phyloP scores from a whole-genome alignment of 1,140 invertebrate species.

The Heliconius hewitsoni region DNA sequence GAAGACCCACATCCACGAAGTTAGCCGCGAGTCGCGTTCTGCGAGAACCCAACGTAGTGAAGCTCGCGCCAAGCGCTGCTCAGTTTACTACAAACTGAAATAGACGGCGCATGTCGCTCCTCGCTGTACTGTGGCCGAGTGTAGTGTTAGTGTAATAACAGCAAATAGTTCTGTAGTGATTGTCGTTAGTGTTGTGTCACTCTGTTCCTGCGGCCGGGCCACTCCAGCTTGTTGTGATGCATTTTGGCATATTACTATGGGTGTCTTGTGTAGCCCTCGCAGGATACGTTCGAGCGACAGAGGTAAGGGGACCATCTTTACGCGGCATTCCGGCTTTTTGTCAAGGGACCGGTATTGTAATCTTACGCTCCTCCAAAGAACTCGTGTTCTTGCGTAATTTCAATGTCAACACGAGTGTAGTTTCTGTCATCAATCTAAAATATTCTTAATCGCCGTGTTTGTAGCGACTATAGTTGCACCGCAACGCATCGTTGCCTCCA shows the following conservation, averaged over 20 bases:
- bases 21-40: conserved; percentile 52
- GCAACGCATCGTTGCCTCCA: conserved; percentile 42
- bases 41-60: conserved; percentile 62
- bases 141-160: conserved; percentile 76
- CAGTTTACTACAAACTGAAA: conserved; percentile 74
- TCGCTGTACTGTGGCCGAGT: conserved; percentile 65
- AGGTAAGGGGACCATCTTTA: conserved; percentile 79
- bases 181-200: conserved; percentile 66
- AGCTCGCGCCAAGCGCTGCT: conserved; percentile 69
- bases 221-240: conserved; percentile 76
- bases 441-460: conserved; percentile 47
- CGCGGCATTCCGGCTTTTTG: conserved; percentile 75
- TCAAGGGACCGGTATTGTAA: conserved; percentile 57
- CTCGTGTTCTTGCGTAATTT: conserved; percentile 75
- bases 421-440: conserved; percentile 40
- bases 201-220: conserved; percentile 59
- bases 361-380: conserved; percentile 45
- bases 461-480: conserved; percentile 49
- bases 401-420: conserved; percentile 72
- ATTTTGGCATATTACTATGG: conserved; percentile 81
- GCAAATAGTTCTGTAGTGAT: conserved; percentile 76
- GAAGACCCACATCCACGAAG: conserved; percentile 64
- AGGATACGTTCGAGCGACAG: conserved; percentile 81
- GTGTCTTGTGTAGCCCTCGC: conserved; percentile 81
- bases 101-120: conserved; percentile 66